phyloP scores from a whole-genome alignment of 2,797 vertebrate genomes.

The Sitta carolinensis region DNA sequence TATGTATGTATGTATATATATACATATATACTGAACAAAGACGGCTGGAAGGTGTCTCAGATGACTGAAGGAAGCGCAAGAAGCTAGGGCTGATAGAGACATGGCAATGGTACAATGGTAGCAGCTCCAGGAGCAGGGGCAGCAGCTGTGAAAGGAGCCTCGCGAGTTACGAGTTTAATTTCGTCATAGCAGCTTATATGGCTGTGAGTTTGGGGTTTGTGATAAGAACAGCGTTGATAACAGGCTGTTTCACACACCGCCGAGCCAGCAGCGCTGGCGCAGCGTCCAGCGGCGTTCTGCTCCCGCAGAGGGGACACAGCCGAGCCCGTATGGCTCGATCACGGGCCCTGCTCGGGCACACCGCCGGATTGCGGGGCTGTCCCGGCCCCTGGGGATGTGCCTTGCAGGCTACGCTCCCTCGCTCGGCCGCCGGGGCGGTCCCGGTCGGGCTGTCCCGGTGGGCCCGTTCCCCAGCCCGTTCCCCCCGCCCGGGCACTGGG shows the following conservation, averaged over 20 bases:
- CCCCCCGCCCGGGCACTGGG: too few species aligned
- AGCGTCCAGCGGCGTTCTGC: accelerated
- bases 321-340: too few species aligned
- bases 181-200: not conserved
- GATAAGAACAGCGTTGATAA: not conserved
- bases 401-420: too few species aligned
- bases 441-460: too few species aligned
- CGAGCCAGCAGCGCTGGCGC: not conserved
- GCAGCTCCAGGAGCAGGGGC: not conserved
- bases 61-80: not conserved
- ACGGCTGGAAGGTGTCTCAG: not conserved
- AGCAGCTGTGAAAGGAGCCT: not conserved
- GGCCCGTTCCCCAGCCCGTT: too few species aligned
- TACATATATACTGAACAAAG: not conserved
- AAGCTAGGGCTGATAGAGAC: not conserved
- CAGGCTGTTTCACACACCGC: accelerated
- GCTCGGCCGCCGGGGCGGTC: too few species aligned
- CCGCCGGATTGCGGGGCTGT: too few species aligned
- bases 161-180: not conserved
- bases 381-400: too few species aligned
- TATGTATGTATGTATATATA: too few species aligned
- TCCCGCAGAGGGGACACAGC: not conserved
- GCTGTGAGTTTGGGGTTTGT: not conserved
- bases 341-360: not conserved
- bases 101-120: not conserved